phyloP scores from a whole-genome alignment of 2,888 invertebrate species.

The Lasiommata megera region DNA sequence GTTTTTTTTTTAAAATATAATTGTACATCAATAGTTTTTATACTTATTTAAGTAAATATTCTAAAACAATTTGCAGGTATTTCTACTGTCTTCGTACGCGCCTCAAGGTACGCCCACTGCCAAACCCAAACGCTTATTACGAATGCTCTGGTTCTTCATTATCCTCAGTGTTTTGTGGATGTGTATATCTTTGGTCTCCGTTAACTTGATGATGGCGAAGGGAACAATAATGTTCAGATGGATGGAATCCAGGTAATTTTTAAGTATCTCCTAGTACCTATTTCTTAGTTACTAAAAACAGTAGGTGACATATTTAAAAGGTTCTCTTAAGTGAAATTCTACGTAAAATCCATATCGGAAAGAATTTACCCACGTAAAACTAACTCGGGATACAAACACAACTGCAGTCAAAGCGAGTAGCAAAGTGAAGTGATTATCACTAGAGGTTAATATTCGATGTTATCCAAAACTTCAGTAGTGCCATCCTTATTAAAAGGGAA shows the following conservation, averaged over 20 bases:
- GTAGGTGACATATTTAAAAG: no score
- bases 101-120: conserved; percentile 82
- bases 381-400: no score
- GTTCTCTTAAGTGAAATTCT: no score
- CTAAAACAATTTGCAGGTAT: conserved; percentile 77
- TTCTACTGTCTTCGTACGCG: conserved; percentile 86
- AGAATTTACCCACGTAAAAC: no score
- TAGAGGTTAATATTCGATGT: no score
- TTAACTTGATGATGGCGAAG: conserved; percentile 84
- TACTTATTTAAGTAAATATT: background rate
- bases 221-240: conserved; percentile 84
- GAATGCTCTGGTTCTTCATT: conserved; percentile 87
- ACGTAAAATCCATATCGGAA: no score
- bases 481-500: no score
- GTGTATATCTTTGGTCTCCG: conserved; percentile 83
- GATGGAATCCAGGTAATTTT: conserved; percentile 70
- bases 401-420: no score
- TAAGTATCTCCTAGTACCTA: background rate
- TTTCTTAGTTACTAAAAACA: no score
- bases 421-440: no score
- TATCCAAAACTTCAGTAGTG: no score
- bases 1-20: conserved; percentile 31
- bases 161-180: conserved; percentile 86
- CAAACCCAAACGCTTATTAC: conserved; percentile 86
- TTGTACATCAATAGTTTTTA: background rate